These are phyloP conservation scores for Batillaria attramentaria DNA, from an alignment of 1,140 invertebrate species.

Conservation along the genomic window DNA sequence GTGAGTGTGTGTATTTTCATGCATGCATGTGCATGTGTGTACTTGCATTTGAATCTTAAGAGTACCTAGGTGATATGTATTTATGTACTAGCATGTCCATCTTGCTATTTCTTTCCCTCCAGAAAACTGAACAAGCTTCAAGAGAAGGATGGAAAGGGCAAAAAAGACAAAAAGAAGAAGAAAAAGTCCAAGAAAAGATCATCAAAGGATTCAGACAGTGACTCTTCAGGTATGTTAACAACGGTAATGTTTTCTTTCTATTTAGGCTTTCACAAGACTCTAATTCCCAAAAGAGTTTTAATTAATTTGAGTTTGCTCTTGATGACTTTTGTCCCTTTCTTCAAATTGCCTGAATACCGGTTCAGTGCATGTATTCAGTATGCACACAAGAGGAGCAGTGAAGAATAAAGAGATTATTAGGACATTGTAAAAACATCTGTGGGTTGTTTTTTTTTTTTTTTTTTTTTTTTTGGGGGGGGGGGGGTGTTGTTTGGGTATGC, in stretches of 20 bases:
- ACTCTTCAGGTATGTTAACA: background rate
- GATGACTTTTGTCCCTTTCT: background rate
- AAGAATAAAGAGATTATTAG: no score
- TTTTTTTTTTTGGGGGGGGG: no score
- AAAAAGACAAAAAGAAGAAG: background rate
- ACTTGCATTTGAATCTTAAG: no score
- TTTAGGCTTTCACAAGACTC: background rate
- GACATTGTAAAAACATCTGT: no score
- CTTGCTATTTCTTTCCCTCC: background rate
- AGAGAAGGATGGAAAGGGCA: background rate
- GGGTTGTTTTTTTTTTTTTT: no score
- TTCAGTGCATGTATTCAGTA: no score
- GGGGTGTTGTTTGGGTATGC: no score
- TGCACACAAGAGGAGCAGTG: no score
- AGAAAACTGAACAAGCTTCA: conserved; percentile 7
- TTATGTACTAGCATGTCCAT: background rate
- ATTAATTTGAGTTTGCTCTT: background rate
- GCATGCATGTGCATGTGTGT: no score
- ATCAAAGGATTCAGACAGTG: background rate
- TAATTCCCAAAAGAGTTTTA: background rate
- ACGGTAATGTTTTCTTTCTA: background rate
- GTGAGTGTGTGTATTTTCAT: no score
- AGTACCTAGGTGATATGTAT: background rate
- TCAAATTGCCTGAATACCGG: no score
- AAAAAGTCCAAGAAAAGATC: background rate